Evolutionary conservation across 2,888 invertebrate species (phyloP).

Genomic region (Tipula confusa): DNA sequence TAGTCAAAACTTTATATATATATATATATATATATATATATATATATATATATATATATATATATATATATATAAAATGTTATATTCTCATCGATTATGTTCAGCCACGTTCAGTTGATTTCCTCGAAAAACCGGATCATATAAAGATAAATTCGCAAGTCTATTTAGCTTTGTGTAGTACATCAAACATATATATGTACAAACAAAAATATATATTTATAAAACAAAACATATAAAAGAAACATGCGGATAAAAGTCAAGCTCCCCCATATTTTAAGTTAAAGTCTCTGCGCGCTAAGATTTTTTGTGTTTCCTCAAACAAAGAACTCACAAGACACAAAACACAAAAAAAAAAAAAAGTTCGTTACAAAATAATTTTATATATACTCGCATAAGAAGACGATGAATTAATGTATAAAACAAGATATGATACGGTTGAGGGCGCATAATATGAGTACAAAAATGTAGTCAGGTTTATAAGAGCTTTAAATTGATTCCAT

Average conservation of each 20-base stretch:
- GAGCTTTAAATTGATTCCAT: conserved; percentile 25
- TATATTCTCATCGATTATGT: not conserved
- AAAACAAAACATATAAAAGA: not conserved
- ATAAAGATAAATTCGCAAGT: not conserved
- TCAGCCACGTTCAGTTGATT: not conserved
- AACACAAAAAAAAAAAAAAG: not conserved
- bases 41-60: too few relatives aligned
- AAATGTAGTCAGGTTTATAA: conserved; percentile 25
- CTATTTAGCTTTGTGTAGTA: not conserved
- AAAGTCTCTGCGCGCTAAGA: not conserved
- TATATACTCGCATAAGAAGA: not conserved
- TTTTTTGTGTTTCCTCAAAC: not conserved
- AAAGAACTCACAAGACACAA: not conserved
- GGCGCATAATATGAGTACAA: not conserved
- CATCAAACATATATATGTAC: not conserved
- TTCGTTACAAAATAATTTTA: conserved; percentile 13
- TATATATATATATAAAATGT: too few relatives aligned
- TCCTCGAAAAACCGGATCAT: not conserved
- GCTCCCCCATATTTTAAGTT: not conserved
- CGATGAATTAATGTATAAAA: not conserved
- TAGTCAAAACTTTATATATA: too few relatives aligned
- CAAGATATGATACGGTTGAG: conserved; percentile 16
- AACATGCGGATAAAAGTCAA: not conserved
- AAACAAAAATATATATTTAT: not conserved
- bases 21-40: too few relatives aligned